Base-by-base conservation (phyloP, 2,113 vertebrate genomes). In the Puffinus mauretanicus region DNA sequence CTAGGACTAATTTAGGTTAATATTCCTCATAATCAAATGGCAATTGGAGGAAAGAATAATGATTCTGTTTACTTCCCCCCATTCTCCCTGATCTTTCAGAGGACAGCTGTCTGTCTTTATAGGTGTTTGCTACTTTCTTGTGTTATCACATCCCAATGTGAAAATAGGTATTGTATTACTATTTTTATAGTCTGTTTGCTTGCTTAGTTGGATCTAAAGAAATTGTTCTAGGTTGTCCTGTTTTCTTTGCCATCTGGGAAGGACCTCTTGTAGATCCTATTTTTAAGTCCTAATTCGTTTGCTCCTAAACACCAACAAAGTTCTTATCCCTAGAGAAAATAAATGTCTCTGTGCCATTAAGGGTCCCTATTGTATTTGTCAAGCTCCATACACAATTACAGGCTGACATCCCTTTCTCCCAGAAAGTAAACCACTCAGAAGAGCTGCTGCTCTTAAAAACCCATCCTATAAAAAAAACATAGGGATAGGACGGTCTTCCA, bases 1-100 rank as follows among this genome's bases (percentile, higher is more conserved):
- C 92, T 85, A 94, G 72, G 47, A 78, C 91, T 95, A 95, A 93
- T 96, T 97, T 82, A 86, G 87, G 89, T 96, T 97, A 97, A 97
- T 95, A 97, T 96, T 92, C 52, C 82, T 97, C 93, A 62, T 96
- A 92, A 94, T 93, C 76, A 93, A 86, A 93, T 88, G 73, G 78
- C 95, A 94, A 97, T 97, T 97, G 88, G 65, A 91, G 70, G 86
- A 69, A 94, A 86, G 67, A 97, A 58, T 89, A 94, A 95, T 82
- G 44, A 90, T 90, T 96, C 91, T 61, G 49, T 91, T 87, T 91
- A 24, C 70, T 47, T 67, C 5, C 16, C 18, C 0, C 3, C 6
- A 1, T 40, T 91, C 64, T 44, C 34, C 85, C 81, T 82, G 90
- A 89, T 58, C 58, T 93, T 86, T 92, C 84, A 64, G 81, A 88